Evolutionary conservation across 2,113 vertebrate genomes (phyloP).

Genomic region (Gopherus flavomarginatus): DNA sequence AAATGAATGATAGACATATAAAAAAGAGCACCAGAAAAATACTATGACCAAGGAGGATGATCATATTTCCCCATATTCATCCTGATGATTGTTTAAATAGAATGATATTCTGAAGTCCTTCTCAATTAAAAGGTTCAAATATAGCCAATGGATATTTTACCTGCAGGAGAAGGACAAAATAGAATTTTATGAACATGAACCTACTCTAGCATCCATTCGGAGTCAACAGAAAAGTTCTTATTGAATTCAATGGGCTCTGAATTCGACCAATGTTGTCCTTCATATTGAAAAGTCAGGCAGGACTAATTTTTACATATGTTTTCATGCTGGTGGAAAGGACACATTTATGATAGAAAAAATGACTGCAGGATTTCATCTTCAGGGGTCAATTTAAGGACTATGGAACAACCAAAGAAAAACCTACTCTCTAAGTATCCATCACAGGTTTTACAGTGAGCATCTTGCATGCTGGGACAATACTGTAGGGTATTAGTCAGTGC

Average conservation of each 20-base stretch:
- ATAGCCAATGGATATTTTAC: not conserved
- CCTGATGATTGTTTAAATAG: conserved; percentile 22
- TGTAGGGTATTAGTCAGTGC: accelerated
- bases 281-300: not conserved
- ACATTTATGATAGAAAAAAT: not conserved
- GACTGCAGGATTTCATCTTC: not conserved
- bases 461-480: not conserved
- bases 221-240: not conserved
- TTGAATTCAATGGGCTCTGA: not conserved
- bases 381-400: not conserved
- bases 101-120: conserved; percentile 30
- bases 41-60: conserved; percentile 12
- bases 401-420: not conserved
- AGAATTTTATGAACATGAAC: conserved; percentile 1
- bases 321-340: not conserved
- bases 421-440: not conserved
- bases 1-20: not conserved
- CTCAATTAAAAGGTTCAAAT: not conserved
- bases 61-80: not conserved
- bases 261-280: not conserved
- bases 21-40: conserved; percentile 17
- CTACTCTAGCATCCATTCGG: not conserved
- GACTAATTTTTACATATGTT: not conserved
- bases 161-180: not conserved
- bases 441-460: not conserved